Evolutionary conservation across 2,888 invertebrate genomes (phyloP).

Genomic region (Drosophila colorata): DNA sequence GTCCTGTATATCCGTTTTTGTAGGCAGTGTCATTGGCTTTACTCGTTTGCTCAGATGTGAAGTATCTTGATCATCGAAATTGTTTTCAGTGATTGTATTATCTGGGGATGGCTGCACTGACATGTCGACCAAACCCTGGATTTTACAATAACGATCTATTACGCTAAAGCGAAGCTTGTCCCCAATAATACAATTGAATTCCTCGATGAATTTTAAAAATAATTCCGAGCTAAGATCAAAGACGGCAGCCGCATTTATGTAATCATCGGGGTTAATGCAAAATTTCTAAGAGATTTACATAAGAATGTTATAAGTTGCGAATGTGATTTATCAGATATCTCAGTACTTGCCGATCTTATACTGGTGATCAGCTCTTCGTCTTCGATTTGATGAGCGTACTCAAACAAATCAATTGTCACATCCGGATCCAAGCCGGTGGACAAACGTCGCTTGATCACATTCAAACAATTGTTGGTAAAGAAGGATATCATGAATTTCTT

Average conservation of each 20-base stretch:
- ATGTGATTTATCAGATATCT: neutral
- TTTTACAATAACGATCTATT: slow-evolving; percentile 51
- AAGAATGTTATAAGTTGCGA: neutral
- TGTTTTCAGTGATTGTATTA: neutral
- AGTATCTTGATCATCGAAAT: neutral
- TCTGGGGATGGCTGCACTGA: neutral
- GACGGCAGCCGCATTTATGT: slow-evolving; percentile 31
- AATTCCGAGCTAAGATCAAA: slow-evolving; percentile 45
- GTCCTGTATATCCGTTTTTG: neutral
- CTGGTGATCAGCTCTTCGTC: slow-evolving; percentile 24
- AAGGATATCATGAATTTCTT: slow-evolving; percentile 55
- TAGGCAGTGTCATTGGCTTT: neutral
- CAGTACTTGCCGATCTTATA: slow-evolving; percentile 32
- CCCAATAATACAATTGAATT: neutral
- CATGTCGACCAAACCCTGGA: slow-evolving; percentile 19
- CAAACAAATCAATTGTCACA: slow-evolving; percentile 43
- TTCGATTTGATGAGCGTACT: slow-evolving; percentile 51
- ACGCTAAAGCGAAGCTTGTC: slow-evolving; percentile 42
- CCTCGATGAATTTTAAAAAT: slow-evolving; percentile 41
- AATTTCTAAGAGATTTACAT: slow-evolving; percentile 27
- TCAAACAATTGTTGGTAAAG: slow-evolving; percentile 43
- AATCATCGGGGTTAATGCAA: neutral
- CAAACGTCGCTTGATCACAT: slow-evolving; percentile 24
- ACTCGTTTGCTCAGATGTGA: neutral
- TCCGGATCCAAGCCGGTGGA: slow-evolving; percentile 21